Evolutionary conservation across 2,113 vertebrate genomes (phyloP), one percentile per base, ranked within the genome.

Genomic region (Spheniscus mendiculus): DNA sequence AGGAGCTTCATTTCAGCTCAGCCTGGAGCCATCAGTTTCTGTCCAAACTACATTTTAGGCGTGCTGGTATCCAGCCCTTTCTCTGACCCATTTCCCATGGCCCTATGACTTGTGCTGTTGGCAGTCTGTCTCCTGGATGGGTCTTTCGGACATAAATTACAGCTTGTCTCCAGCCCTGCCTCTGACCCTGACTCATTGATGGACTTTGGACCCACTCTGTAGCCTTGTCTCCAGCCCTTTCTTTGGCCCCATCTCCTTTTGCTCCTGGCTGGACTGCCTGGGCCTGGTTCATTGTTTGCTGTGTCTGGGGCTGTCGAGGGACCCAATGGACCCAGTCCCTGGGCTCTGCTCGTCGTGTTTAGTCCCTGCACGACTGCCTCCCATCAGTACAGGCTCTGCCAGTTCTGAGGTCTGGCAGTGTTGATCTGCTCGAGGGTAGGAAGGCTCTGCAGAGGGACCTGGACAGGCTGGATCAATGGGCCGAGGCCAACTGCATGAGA

Each of bases 271-370:
- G 16, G 25, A 34, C 29, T 56, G 10, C 36, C 55, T 74, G 21
- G 9, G 21, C 29, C 27, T 61, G 32, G 7, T 66, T 53, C 12
- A 17, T 42, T 40, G 12, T 15, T 73, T 67, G 29, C 36, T 77
- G 12, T 38, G 29, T 45, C 45, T 69, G 30, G 30, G 38, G 9
- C 26, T 73, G 15, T 55, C 0, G 0, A 30, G 7, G 26, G 10
- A 74, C 13, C 4, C 36, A 52, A 16, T 0, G 1, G 50, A 52
- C 49, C 49, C 26, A 34, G 36, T 5, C 15, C 12, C 11, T 0
- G 0, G 30, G 58, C 25, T 77, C 26, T 65, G 38, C 27, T 82
- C 19, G 17, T 13, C 53, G 8, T 6, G 1, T 9, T 50, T 23
- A 50, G 12, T 61, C 25, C n/a, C 45, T 65, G 50, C 34, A 55